Evolutionary conservation across 2,113 vertebrate genomes (phyloP).

Genomic region (Gallinago media): DNA sequence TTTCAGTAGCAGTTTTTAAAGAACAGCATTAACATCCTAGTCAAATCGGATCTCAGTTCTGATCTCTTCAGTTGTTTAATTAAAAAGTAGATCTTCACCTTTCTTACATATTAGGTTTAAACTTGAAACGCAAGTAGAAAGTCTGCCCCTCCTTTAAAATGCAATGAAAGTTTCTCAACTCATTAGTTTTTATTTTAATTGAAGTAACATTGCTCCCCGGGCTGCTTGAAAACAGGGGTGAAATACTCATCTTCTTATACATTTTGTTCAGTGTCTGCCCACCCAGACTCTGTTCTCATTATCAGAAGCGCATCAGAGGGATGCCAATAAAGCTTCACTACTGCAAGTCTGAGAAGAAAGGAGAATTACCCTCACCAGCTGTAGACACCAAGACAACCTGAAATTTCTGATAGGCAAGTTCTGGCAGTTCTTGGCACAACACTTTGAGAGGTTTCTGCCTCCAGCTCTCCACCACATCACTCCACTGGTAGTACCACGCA

Average conservation of each 20-base stretch:
- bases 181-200: not conserved
- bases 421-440: not conserved
- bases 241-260: not conserved
- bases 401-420: not conserved
- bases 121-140: not conserved
- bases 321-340: not conserved
- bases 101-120: not conserved
- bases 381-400: not conserved
- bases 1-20: not conserved
- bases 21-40: not conserved
- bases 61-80: constrained; percentile 37
- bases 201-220: not conserved
- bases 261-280: not conserved
- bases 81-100: constrained; percentile 55
- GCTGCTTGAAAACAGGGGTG: not conserved
- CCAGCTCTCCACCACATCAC: rapidly evolving
- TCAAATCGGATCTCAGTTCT: not conserved
- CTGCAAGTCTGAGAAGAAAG: not conserved
- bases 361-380: not conserved
- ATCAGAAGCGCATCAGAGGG: not conserved
- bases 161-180: not conserved
- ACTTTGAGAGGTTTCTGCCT: not conserved
- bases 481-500: rapidly evolving
- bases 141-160: not conserved
- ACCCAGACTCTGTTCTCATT: not conserved